Conservation (phyloP, 2,797 vertebrate species). For the Mus spretus region DNA sequence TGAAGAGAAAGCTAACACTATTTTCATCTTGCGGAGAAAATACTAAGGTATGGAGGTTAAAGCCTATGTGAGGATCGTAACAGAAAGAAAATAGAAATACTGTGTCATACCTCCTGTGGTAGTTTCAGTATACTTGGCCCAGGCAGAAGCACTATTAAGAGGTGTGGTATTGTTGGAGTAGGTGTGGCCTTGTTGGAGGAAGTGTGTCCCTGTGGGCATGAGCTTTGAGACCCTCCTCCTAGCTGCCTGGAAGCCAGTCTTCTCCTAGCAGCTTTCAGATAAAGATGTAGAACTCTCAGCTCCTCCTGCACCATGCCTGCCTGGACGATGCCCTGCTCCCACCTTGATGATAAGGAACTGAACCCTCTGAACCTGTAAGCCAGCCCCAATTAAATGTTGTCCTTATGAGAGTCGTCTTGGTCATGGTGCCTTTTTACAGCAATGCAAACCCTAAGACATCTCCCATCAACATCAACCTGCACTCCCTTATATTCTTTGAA, state of each 20-base stretch:
- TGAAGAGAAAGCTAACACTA: slow-evolving; percentile 15
- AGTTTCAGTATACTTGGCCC: neutral
- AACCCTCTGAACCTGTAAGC: neutral
- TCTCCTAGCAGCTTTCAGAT: too few species aligned
- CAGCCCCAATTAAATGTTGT: neutral
- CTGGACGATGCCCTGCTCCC: too few species aligned
- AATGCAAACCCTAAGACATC: neutral
- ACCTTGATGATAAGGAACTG: neutral
- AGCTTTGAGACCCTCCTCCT: neutral
- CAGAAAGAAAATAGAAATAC: neutral
- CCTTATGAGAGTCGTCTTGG: neutral
- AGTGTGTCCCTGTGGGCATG: neutral
- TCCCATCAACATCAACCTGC: neutral
- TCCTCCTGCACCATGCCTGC: too few species aligned
- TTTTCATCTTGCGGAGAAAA: slow-evolving; percentile 35
- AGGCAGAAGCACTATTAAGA: too few species aligned
- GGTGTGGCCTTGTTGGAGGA: neutral
- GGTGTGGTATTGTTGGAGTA: too few species aligned
- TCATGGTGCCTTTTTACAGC: neutral
- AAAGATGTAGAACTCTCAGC: too few species aligned
- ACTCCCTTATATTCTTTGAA: neutral
- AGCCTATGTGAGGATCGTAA: neutral
- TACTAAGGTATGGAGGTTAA: slow-evolving; percentile 28
- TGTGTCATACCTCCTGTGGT: neutral
- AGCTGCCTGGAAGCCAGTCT: too few species aligned